Percentiles rank a stretch among this genome's conserved stretches.
Evolutionary conservation across 2,888 invertebrate species (phyloP).

Genomic region (Morpho helenor): DNA sequence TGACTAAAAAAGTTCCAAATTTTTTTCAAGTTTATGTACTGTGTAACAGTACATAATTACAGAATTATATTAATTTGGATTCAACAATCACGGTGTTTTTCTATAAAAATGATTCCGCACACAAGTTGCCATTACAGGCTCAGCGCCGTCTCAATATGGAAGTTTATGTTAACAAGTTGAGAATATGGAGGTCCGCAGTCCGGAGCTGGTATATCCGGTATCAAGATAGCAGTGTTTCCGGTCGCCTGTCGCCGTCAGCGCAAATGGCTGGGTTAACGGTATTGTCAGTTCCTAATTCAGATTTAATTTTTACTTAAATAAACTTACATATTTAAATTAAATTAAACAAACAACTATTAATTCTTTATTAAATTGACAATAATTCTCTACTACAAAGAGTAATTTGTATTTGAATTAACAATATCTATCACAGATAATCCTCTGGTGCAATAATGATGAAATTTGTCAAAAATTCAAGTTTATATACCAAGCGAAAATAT

Average conservation of each 20-base stretch:
- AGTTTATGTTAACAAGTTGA: conserved; percentile 2
- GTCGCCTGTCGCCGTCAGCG: conserved; percentile 6
- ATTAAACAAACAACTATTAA: not conserved
- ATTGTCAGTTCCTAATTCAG: not conserved
- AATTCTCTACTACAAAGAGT: not conserved
- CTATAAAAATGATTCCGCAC: conserved; percentile 3
- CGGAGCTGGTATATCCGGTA: conserved; percentile 8
- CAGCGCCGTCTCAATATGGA: conserved; percentile 4
- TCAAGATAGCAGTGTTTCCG: conserved; percentile 16
- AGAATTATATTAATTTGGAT: too few species aligned
- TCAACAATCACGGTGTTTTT: not conserved
- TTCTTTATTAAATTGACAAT: not conserved
- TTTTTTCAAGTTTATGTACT: too few species aligned
- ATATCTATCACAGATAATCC: not conserved
- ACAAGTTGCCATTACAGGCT: conserved; percentile 1
- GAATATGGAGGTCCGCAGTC: conserved; percentile 10
- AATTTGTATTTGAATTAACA: not conserved
- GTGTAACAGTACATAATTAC: too few species aligned
- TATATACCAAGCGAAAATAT: too few species aligned
- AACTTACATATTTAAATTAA: too few species aligned
- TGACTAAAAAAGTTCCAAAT: too few species aligned
- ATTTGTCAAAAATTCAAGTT: too few species aligned
- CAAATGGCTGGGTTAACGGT: conserved; percentile 8
- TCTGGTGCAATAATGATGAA: too few species aligned
- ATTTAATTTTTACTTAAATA: too few species aligned